Evolutionary conservation across 2,113 vertebrate species (phyloP), one percentile per base, ranked within the genome.

Genomic region (Corythornis cristatus): DNA sequence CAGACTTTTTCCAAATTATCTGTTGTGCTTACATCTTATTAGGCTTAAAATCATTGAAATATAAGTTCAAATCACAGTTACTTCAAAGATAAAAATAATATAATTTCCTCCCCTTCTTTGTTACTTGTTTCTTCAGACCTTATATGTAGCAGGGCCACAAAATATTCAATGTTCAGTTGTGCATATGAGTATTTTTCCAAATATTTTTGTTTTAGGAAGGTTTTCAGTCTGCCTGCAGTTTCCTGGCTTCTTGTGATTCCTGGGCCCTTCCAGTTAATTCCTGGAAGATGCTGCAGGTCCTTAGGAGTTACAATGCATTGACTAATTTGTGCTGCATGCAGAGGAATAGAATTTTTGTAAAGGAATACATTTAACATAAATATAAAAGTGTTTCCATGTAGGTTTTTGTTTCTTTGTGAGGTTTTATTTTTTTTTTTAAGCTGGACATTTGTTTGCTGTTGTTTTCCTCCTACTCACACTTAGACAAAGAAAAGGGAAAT

Each of bases 131-230:
- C 53, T 70, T 65, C 40, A 83, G 35, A 20, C 22, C 37, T 37
- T 62, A 2, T 15, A 13, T 40, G 8, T 73, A 54, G 61, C 14
- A 50, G 61, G 91, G 23, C 71, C 16, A 25, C 19, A 72, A 37
- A 28, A 19, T 58, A 37, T 0, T 0, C 15, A 45, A 60, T 23
- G 25, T 43, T 72, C 12, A 71, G 0, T 23, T 71, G 17, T 29
- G 8, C 18, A 3, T 64, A 35, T 43, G 10, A 67, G 33, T 66
- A 8, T 77, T 56, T 62, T 93, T 60, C 20, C 35, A 62, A 56
- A 58, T 15, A 5, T 88, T 80, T 26, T 61, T 2, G 10, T 68
- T 77, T 58, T n/a, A 17, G 73, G 56, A 64, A 72, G 18, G 4
- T 45, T 78, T 76, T 70, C 23, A 60, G 6, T 79, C 81, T 75